phyloP scores from a whole-genome alignment of 2,797 vertebrate genomes.

The Hippocampus kuda region DNA sequence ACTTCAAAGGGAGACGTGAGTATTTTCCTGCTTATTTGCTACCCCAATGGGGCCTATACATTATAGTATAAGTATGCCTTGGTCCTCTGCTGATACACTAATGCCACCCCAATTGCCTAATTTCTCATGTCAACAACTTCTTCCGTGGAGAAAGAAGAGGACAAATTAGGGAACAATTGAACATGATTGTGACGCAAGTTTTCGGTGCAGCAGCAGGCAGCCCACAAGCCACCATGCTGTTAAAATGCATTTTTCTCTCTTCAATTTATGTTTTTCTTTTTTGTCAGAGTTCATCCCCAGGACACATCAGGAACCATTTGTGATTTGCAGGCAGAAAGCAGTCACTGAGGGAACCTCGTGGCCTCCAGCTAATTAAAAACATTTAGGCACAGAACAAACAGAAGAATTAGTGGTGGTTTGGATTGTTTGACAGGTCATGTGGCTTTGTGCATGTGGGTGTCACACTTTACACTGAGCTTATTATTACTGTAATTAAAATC shows the following conservation, averaged over 20 bases:
- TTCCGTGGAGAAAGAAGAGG: slow-evolving; percentile 53
- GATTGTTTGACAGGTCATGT: slow-evolving; percentile 41
- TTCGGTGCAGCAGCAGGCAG: slow-evolving; percentile 49
- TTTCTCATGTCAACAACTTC: slow-evolving; percentile 67
- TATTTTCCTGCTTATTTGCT: slow-evolving; percentile 62
- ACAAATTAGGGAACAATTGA: slow-evolving; percentile 60
- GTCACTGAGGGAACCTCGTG: slow-evolving; percentile 53
- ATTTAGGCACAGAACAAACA: slow-evolving; percentile 60
- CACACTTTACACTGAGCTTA: slow-evolving; percentile 38
- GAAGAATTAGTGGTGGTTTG: slow-evolving; percentile 62
- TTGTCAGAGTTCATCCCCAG: slow-evolving; percentile 58
- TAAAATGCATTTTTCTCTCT: slow-evolving; percentile 40
- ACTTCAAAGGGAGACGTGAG: slow-evolving; percentile 63
- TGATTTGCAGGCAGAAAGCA: slow-evolving; percentile 58
- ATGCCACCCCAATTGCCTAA: slow-evolving; percentile 63
- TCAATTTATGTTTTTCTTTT: slow-evolving; percentile 29
- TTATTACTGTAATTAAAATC: not conserved
- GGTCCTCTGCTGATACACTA: slow-evolving; percentile 51
- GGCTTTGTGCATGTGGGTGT: slow-evolving; percentile 38
- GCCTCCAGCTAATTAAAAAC: slow-evolving; percentile 68
- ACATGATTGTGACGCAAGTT: slow-evolving; percentile 53
- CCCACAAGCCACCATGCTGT: slow-evolving; percentile 41
- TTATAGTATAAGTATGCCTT: slow-evolving; percentile 54
- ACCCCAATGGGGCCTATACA: slow-evolving; percentile 60
- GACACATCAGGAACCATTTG: slow-evolving; percentile 55